Percentiles rank a stretch among this genome's conserved stretches.
These are phyloP conservation scores for Coenonympha arcania DNA, from an alignment of 2,888 invertebrate genomes.

Conservation along the genomic window DNA sequence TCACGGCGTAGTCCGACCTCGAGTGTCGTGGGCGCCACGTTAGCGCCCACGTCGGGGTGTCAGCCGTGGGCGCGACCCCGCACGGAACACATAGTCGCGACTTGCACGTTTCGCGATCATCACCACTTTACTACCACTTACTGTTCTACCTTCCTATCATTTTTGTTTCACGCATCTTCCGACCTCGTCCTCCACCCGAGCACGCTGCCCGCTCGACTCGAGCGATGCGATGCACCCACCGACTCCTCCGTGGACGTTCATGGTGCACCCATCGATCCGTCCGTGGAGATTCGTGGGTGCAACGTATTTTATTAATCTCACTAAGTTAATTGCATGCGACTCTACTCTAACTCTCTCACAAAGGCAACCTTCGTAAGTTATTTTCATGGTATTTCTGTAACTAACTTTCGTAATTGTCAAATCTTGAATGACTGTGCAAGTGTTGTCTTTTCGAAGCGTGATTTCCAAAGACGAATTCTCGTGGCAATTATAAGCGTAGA, in stretches of 20 bases:
- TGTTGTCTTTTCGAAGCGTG: not conserved
- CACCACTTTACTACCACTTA: conserved; percentile 69
- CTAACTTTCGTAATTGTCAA: not conserved
- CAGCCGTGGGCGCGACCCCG: conserved; percentile 52
- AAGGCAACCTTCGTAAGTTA: conserved; percentile 35
- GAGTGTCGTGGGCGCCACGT: conserved; percentile 28
- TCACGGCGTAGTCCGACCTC: conserved; percentile 13
- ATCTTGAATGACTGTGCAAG: not conserved
- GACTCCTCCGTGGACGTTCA: conserved; percentile 12
- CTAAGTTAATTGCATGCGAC: conserved; percentile 37
- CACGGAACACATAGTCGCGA: conserved; percentile 69
- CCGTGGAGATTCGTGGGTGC: conserved; percentile 6
- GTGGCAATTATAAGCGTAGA: not conserved
- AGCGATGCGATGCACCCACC: conserved; percentile 19
- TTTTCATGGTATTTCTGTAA: conserved; percentile 10
- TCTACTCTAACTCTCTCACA: conserved; percentile 35
- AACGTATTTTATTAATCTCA: conserved; percentile 30
- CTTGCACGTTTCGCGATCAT: conserved; percentile 64
- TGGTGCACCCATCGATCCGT: conserved; percentile 19
- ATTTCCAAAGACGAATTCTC: not conserved
- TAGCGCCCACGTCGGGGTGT: conserved; percentile 11
- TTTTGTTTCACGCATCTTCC: conserved; percentile 66
- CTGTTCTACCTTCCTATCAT: conserved; percentile 65
- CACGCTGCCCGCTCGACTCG: conserved; percentile 52
- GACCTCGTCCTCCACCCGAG: conserved; percentile 61